Conservation (phyloP, 2,113 vertebrate genomes). For the Sakesphorus luctuosus region DNA sequence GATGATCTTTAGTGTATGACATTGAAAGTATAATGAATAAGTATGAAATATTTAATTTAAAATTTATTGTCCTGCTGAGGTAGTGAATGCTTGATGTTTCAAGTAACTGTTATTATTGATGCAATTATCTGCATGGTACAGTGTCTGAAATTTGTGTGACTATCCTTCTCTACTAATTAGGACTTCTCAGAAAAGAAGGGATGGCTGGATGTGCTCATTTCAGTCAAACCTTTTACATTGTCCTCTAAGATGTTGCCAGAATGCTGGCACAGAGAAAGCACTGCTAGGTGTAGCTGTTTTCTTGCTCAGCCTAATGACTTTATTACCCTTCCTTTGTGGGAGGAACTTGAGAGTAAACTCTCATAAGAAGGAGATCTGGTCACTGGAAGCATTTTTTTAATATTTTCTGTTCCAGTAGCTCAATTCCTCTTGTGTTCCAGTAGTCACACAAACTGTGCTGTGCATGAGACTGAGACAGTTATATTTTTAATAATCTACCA, state of each 20-base stretch:
- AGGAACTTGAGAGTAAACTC: neutral
- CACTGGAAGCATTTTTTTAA: neutral
- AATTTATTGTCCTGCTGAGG: accelerated
- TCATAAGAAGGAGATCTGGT: neutral
- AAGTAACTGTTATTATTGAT: neutral
- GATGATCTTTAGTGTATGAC: neutral
- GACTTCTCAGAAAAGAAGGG: neutral
- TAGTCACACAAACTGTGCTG: neutral
- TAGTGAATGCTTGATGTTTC: neutral
- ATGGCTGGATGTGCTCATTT: neutral
- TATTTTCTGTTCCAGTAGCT: neutral
- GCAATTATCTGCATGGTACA: neutral
- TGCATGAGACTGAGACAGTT: neutral
- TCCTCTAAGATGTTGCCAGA: neutral
- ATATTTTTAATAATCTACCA: neutral
- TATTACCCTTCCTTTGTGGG: neutral
- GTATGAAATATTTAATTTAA: neutral
- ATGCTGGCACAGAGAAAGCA: neutral
- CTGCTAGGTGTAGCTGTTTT: neutral
- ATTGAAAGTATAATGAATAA: neutral
- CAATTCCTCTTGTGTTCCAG: neutral
- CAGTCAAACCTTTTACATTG: neutral
- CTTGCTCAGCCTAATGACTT: neutral
- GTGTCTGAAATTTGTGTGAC: neutral
- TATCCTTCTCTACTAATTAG: neutral